Percentiles rank a stretch among this genome's conserved stretches.
Evolutionary conservation across 2,888 invertebrate species (phyloP).

Genomic region (Lomographa bimaculata): DNA sequence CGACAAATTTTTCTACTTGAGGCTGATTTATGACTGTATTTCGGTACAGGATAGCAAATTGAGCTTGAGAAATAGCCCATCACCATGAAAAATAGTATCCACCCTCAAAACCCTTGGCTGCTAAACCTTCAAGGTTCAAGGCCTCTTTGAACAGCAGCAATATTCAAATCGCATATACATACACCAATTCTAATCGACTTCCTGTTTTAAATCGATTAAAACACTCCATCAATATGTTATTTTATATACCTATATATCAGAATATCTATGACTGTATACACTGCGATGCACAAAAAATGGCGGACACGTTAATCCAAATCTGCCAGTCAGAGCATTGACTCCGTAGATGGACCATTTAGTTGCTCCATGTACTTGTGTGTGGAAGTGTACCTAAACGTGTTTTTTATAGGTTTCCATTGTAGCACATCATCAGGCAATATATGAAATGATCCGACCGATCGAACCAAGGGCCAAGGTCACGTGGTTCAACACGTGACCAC

Average conservation of each 20-base stretch:
- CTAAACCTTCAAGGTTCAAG: too few species aligned
- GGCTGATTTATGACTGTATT: too few species aligned
- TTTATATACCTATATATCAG: slow-evolving; percentile 7
- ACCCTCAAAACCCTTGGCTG: too few species aligned
- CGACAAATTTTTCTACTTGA: too few species aligned
- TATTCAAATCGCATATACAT: not conserved
- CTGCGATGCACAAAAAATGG: slow-evolving; percentile 48
- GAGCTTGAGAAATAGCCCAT: too few species aligned
- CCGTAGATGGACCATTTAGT: slow-evolving; percentile 66
- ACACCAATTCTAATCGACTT: slow-evolving; percentile 8
- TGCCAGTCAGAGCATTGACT: slow-evolving; percentile 64
- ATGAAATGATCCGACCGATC: too few species aligned
- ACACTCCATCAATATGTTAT: slow-evolving; percentile 10
- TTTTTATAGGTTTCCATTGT: slow-evolving; percentile 55
- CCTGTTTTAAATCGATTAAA: slow-evolving; percentile 20
- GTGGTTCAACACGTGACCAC: too few species aligned
- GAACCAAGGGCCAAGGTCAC: too few species aligned
- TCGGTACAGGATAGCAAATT: too few species aligned
- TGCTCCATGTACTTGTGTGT: slow-evolving; percentile 43
- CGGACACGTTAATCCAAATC: slow-evolving; percentile 59
- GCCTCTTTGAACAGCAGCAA: too few species aligned
- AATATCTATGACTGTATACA: slow-evolving; percentile 14
- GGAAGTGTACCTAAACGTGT: slow-evolving; percentile 58
- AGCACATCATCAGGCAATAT: not conserved
- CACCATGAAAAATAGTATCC: too few species aligned